A percentile compares a stretch with the other conserved stretches of the same genome.
Conservation (phyloP, 2,888 invertebrate genomes). For the Caenorhabditis sinica region DNA sequence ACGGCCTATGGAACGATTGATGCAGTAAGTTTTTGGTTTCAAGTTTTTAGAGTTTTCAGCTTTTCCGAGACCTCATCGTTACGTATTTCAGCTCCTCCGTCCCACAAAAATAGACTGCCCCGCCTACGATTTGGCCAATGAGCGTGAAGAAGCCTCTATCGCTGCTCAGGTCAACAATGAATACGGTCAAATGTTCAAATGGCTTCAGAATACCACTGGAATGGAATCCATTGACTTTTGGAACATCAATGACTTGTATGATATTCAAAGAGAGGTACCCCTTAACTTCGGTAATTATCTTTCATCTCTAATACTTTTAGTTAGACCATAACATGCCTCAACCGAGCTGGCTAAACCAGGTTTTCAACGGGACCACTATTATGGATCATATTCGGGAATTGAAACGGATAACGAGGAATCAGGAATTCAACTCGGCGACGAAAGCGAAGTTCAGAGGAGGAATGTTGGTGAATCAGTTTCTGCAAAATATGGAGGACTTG, state of each 20-base stretch:
- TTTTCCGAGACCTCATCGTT: too few species aligned
- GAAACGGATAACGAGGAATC: slow-evolving; percentile 60
- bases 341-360: slow-evolving; percentile 65
- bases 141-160: slow-evolving; percentile 42
- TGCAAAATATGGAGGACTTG: slow-evolving; percentile 57
- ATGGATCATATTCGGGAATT: slow-evolving; percentile 68
- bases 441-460: slow-evolving; percentile 66
- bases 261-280: slow-evolving; percentile 71
- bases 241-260: slow-evolving; percentile 71
- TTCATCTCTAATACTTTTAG: slow-evolving; percentile 29
- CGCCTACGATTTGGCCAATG: slow-evolving; percentile 41
- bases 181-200: slow-evolving; percentile 57
- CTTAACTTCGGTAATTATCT: not conserved
- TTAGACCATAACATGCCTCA: slow-evolving; percentile 66
- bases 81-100: slow-evolving; percentile 72
- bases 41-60: not conserved
- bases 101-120: slow-evolving; percentile 73
- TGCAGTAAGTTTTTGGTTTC: slow-evolving; percentile 5
- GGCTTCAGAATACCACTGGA: slow-evolving; percentile 63
- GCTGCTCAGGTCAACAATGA: slow-evolving; percentile 45
- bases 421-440: slow-evolving; percentile 63
- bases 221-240: slow-evolving; percentile 61
- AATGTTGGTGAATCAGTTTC: slow-evolving; percentile 56
- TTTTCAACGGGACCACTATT: slow-evolving; percentile 63
- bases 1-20: slow-evolving; percentile 37